Evolutionary conservation across 2,113 vertebrate species (phyloP).

Genomic region (Alosa alosa): DNA sequence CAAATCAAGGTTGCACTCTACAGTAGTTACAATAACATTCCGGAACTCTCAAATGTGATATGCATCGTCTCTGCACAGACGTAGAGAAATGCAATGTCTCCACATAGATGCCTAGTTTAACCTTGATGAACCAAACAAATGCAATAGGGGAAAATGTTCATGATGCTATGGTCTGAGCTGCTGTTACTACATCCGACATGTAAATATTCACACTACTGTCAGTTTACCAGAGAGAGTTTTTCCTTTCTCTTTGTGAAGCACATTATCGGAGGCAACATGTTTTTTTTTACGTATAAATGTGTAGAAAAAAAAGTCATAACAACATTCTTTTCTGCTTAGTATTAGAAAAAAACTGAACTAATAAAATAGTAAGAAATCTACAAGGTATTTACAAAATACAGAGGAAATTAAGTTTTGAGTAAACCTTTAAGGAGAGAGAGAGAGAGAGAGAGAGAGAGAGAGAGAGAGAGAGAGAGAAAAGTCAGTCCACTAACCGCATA

Average conservation of each 20-base stretch:
- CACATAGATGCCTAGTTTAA: not conserved
- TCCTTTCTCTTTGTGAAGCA: not conserved
- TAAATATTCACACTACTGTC: not conserved
- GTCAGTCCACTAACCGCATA: slow-evolving; percentile 27
- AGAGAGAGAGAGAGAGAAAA: no score
- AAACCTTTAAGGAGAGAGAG: slow-evolving; percentile 17
- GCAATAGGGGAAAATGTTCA: not conserved
- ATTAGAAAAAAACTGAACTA: slow-evolving; percentile 36
- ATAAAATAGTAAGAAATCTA: slow-evolving; percentile 47
- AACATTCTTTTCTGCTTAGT: slow-evolving; percentile 35
- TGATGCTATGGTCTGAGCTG: not conserved
- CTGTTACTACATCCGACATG: not conserved
- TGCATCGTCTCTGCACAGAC: not conserved
- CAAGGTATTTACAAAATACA: slow-evolving; percentile 54
- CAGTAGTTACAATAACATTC: not conserved
- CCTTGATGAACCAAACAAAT: not conserved
- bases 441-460: not conserved
- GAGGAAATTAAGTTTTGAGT: slow-evolving; percentile 35
- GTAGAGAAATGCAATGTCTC: no score
- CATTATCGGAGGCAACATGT: slow-evolving; percentile 21
- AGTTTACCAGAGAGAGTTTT: not conserved
- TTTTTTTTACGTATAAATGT: slow-evolving; percentile 7
- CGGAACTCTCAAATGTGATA: not conserved
- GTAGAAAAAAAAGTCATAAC: slow-evolving; percentile 25
- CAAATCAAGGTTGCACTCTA: not conserved